A percentile compares a stretch with the other conserved stretches of the same genome.
These are phyloP conservation scores for Oncorhynchus nerka DNA, from an alignment of 2,113 vertebrate genomes.

Conservation along the genomic window DNA sequence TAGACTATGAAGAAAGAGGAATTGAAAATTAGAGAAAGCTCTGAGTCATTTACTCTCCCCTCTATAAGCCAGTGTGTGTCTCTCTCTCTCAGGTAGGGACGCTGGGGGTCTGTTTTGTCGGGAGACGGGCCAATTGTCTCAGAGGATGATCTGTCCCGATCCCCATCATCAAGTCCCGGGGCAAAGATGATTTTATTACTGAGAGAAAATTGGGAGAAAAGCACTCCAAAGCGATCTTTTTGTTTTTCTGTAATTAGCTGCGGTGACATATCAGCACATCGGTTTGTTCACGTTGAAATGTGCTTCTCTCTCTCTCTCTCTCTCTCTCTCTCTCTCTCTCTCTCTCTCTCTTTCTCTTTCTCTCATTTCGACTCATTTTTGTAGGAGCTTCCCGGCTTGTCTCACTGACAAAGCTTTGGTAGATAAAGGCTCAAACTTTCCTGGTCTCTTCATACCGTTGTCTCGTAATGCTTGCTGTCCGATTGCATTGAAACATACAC, in stretches of 20 bases:
- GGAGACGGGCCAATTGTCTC: conserved; percentile 36
- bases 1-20: conserved; percentile 45
- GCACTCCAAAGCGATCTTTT: conserved; percentile 5
- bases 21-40: conserved; percentile 52
- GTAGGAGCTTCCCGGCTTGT: conserved; percentile 6
- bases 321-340: background rate
- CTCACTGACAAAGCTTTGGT: conserved; percentile 7
- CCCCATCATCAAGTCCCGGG: conserved; percentile 21
- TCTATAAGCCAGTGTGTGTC: background rate
- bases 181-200: conserved; percentile 45
- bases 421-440: background rate
- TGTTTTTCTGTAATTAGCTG: conserved; percentile 31
- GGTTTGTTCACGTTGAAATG: no score
- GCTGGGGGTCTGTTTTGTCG: conserved; percentile 9
- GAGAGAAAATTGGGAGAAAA: conserved; percentile 15
- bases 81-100: background rate
- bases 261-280: no score
- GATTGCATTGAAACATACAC: no score
- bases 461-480: no score
- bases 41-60: conserved; percentile 9
- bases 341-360: background rate
- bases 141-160: conserved; percentile 34
- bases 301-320: no score
- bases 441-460: no score
- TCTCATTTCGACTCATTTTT: background rate